Conservation (phyloP, 2,113 vertebrate genomes). For the Brienomyrus longianalis region DNA sequence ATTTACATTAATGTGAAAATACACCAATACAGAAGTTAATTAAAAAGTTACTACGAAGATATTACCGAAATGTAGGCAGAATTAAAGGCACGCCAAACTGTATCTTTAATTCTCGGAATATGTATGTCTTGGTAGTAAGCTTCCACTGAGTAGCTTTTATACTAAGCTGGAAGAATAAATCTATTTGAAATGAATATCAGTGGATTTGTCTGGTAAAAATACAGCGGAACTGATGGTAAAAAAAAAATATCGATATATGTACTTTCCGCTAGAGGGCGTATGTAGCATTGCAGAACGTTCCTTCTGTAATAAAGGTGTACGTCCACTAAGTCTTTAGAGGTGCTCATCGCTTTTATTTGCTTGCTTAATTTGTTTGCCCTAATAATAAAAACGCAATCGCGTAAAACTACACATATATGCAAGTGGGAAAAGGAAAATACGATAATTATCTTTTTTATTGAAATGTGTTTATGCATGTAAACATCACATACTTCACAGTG, state of each 20-base stretch:
- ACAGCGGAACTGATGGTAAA: not conserved
- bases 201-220: not conserved
- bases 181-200: not conserved
- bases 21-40: not conserved
- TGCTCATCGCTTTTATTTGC: not conserved
- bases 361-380: not conserved
- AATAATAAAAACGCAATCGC: not conserved
- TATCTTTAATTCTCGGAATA: not conserved
- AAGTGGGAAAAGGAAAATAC: not conserved
- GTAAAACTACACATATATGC: not conserved
- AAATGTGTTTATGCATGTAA: constrained; percentile 63
- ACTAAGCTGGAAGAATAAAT: not conserved
- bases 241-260: not conserved
- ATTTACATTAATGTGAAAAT: not conserved
- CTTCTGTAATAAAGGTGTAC: not conserved
- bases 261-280: constrained; percentile 48
- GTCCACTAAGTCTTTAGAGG: not conserved
- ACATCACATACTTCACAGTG: constrained; percentile 50
- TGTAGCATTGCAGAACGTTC: constrained; percentile 21
- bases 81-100: not conserved
- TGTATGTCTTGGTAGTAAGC: not conserved
- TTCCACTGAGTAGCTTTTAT: not conserved
- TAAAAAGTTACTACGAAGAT: not conserved
- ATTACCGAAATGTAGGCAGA: not conserved
- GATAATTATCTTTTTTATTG: constrained; percentile 44